Base-by-base conservation (phyloP, 2,113 vertebrate genomes). In the Oncorhynchus masou region DNA sequence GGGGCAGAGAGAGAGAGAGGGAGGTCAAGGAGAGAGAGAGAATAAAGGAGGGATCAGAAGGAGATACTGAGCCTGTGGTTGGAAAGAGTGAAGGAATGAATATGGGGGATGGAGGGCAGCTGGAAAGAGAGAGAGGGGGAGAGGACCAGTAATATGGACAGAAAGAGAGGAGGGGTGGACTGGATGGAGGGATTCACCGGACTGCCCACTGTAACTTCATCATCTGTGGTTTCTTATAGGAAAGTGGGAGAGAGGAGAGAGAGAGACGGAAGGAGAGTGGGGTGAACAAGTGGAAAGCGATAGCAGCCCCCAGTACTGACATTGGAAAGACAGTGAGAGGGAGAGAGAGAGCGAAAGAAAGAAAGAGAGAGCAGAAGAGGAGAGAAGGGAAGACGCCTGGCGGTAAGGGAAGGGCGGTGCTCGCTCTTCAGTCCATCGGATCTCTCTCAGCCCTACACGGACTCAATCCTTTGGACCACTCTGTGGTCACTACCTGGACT, bases 381-480 rank as follows among this genome's bases (percentile, higher is more conserved):
- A 39, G 34, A 39, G 34, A 39, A 39, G 34, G 34, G 31, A 22
- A 54, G 70, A 78, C 16, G 59, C 57, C 60, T 22, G 77, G 31
- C 27, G 31, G 68, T 19, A 73, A 68, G 39, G 9, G 39, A 45
- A 11, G 22, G 72, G 78, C 76, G 80, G 79, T 84, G 79, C 75
- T 49, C 9, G n/a, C 60, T 22, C 79, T 81, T 76, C 76, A 24
- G 71, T 82, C 68, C 81, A 76, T 76, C 76, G 79, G 68, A 83
- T 76, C 79, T 74, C 78, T 76, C 76, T 87, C 79, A 59, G 71
- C 74, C 86, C 78, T 73, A 80, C 79, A 48, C 27, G 22, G 74
- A 54, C 62, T 75, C 74, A 69, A 73, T 60, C 75, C 75, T 60
- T 70, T 78, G 87, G 86, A 85, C 71, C 84, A 81, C 77, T 71